These are phyloP conservation scores for Hemistola chrysoprasaria DNA, from an alignment of 2,888 invertebrate species.

Conservation along the genomic window DNA sequence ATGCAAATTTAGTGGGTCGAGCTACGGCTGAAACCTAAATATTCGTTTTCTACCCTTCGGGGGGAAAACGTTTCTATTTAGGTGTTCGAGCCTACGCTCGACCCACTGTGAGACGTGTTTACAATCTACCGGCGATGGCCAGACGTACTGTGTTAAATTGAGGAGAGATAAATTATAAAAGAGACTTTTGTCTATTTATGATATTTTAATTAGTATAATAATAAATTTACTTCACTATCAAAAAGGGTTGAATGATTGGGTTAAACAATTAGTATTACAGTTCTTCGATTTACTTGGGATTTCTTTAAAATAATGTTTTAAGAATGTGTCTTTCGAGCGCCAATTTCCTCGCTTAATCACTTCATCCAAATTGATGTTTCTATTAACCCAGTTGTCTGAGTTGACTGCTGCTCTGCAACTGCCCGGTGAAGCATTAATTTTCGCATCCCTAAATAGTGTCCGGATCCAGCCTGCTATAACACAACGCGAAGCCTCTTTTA, in stretches of 20 bases:
- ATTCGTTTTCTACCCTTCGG: conserved; percentile 23
- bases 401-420: conserved; percentile 12
- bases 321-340: conserved; percentile 5
- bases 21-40: conserved; percentile 23
- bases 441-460: conserved; percentile 11
- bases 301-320: not conserved
- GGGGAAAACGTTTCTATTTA: conserved; percentile 22
- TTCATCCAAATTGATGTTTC: conserved; percentile 19
- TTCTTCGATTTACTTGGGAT: no score
- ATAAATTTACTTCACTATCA: no score
- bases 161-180: not conserved
- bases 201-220: not conserved
- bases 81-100: conserved; percentile 21
- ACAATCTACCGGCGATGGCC: conserved; percentile 17
- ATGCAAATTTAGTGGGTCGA: conserved; percentile 13
- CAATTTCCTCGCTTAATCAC: conserved; percentile 27
- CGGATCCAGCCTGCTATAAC: conserved; percentile 27
- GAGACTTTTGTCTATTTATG: not conserved
- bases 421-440: not conserved
- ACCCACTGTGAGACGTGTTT: conserved; percentile 21
- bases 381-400: conserved; percentile 18
- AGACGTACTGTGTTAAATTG: conserved; percentile 8
- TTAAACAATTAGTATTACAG: no score
- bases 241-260: no score
- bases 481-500: conserved; percentile 21